A percentile compares a stretch with the other conserved stretches of the same genome.
Evolutionary conservation across 2,888 invertebrate species (phyloP).

Genomic region (Vannuccia rotundouncinata): DNA sequence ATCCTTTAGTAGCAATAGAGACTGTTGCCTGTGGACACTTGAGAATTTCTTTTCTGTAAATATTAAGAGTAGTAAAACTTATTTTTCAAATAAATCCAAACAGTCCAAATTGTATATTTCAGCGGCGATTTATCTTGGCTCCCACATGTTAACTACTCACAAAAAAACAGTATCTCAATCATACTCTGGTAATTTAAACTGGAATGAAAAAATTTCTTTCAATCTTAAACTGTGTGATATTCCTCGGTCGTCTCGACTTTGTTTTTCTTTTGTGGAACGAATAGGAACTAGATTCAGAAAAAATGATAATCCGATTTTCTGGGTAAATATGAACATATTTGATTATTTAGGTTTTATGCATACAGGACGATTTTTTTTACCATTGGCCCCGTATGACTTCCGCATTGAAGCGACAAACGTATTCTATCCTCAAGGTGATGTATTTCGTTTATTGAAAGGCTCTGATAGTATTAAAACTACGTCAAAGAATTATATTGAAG

Average conservation of each 20-base stretch:
- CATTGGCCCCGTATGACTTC: not conserved
- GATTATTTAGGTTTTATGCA: slow-evolving; percentile 59
- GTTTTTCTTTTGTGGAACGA: slow-evolving; percentile 56
- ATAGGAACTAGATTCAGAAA: not conserved
- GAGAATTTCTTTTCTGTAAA: not conserved
- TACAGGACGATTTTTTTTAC: not conserved
- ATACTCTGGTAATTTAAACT: slow-evolving; percentile 57
- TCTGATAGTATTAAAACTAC: not conserved
- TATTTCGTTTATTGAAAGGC: not conserved
- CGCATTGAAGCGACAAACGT: slow-evolving; percentile 9
- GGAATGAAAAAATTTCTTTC: slow-evolving; percentile 61
- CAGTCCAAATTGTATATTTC: slow-evolving; percentile 60
- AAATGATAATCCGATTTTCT: slow-evolving; percentile 53
- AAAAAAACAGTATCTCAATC: slow-evolving; percentile 58
- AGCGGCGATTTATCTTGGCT: slow-evolving; percentile 61
- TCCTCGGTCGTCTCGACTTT: slow-evolving; percentile 61
- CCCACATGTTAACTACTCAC: slow-evolving; percentile 58
- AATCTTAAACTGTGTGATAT: slow-evolving; percentile 60
- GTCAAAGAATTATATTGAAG: not conserved
- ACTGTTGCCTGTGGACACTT: not conserved
- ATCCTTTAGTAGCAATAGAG: too few relatives aligned
- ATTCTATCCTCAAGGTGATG: slow-evolving; percentile 17
- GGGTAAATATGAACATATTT: slow-evolving; percentile 61
- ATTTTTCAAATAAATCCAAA: slow-evolving; percentile 3
- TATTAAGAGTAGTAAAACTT: not conserved